Evolutionary conservation across 1,140 invertebrate genomes (phyloP), one percentile per base, ranked within the genome.

Genomic region (Habropoda laboriosa): DNA sequence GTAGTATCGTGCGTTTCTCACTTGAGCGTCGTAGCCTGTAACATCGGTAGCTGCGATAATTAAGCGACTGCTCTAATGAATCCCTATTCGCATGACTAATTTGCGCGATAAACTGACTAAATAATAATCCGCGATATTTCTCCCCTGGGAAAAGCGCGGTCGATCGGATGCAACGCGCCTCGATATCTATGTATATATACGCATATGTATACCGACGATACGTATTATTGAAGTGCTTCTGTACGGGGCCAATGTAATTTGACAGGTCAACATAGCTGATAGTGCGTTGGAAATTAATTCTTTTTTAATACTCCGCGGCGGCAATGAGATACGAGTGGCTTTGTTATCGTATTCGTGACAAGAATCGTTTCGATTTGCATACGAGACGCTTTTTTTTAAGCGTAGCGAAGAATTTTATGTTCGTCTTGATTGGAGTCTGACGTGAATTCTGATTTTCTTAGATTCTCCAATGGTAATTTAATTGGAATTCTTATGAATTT

Each of bases 51-150:
- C 74, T 73, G 35, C 63, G 81, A 88, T 89, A 89, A 89, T 89
- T 88, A 87, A 89, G 86, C 81, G 67, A 80, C 63, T 86, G 57
- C 72, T 87, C 81, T 88, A 89, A 88, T 87, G 88, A 89, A 87
- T 88, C 88, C 67, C 81, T 80, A 87, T 86, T 88, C 83, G 81
- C 79, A 88, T 86, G 81, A 86, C 86, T 89, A 89, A 89, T 89
- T 89, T 87, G 77, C 72, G 79, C 86, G 88, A 87, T 89, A 87
- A 85, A 87, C 87, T 82, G 87, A 82, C 80, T 83, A 87, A 89
- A 89, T 88, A 88, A 89, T 87, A 87, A 89, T 89, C 80, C 87
- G 78, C 83, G 64, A 87, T 87, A 87, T 88, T 83, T 89, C 86
- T 83, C 87, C 84, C 87, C 73, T 57, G 81, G 87, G 68, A 74